Conservation (phyloP, 1,140 invertebrate species). For the Drosophila oshimai region DNA sequence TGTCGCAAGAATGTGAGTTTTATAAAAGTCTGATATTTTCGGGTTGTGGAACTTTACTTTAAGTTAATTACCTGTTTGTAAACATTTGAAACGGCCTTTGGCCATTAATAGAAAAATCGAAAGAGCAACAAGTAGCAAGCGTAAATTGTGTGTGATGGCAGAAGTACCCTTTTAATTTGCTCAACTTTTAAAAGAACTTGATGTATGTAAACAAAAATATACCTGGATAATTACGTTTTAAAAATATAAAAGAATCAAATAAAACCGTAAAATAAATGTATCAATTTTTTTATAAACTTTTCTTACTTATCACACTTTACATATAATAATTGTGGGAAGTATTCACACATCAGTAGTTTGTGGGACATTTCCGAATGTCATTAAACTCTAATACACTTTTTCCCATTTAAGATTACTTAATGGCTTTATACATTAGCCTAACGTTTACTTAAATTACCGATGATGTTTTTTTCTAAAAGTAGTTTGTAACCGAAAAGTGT, state of each 20-base stretch:
- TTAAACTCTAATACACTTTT: not conserved
- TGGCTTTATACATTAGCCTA: not conserved
- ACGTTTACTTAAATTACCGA: not conserved
- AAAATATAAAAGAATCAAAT: no score
- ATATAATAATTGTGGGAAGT: not conserved
- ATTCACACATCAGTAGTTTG: not conserved
- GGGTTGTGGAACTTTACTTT: not conserved
- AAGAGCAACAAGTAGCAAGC: constrained; percentile 7
- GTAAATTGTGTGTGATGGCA: not conserved
- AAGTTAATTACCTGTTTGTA: not conserved
- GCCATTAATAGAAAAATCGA: not conserved
- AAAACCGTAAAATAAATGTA: no score
- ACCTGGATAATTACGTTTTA: no score
- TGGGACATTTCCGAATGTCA: not conserved
- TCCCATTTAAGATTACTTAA: not conserved
- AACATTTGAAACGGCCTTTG: not conserved
- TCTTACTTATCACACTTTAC: not conserved
- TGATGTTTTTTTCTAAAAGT: not conserved
- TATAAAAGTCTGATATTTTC: not conserved
- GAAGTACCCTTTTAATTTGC: not conserved
- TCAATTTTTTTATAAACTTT: no score
- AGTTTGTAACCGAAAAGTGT: not conserved
- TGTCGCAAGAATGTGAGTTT: constrained; percentile 2
- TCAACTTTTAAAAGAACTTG: not conserved
- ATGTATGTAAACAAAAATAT: no score